phyloP scores from a whole-genome alignment of 2,113 vertebrate genomes.

The human (Homo sapiens) region DNA sequence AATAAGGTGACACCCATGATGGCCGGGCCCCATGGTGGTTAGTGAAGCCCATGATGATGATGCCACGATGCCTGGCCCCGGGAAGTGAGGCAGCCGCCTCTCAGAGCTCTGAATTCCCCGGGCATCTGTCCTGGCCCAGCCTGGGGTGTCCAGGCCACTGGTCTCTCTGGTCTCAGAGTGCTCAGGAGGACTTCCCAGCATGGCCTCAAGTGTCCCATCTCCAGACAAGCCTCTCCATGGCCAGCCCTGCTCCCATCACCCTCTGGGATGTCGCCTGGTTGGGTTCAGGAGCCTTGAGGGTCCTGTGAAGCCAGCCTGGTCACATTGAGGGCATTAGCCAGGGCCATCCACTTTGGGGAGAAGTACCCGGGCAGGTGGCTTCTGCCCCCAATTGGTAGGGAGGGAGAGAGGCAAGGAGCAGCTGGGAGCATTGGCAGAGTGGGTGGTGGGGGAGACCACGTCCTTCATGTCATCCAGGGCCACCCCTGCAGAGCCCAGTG shows the following conservation, averaged over 20 bases:
- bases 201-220: background rate
- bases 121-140: background rate
- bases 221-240: background rate
- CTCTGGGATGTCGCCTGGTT: background rate
- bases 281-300: background rate
- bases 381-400: background rate
- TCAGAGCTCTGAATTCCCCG: no score
- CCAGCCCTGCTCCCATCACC: no score
- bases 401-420: background rate
- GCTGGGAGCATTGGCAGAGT: background rate
- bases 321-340: background rate
- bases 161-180: background rate
- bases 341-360: background rate
- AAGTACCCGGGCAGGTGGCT: background rate
- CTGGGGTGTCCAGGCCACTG: background rate
- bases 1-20: background rate
- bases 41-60: background rate
- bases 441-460: accelerated
- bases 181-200: background rate
- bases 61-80: accelerated
- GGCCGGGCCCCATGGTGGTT: background rate
- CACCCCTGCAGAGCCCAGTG: background rate
- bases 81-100: background rate
- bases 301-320: background rate
- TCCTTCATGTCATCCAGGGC: background rate